Evolutionary conservation across 2,888 invertebrate genomes (phyloP), one percentile per base, ranked within the genome.

Genomic region (Malthinus seriepunctatus): DNA sequence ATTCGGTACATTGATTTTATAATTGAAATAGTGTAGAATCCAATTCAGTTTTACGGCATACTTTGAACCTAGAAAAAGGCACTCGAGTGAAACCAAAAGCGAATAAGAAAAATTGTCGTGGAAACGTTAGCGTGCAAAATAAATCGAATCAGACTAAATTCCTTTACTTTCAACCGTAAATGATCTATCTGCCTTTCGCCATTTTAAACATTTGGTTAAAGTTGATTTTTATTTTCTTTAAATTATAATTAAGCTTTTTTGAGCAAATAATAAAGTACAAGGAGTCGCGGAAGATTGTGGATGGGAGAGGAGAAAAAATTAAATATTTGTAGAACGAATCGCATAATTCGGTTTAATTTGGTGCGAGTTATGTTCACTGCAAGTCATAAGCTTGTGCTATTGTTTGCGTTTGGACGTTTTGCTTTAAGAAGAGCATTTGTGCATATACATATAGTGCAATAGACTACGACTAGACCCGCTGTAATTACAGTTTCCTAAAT

Each of bases 61-160:
- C 47, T 60, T 55, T 54, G 49, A 60, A 55, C 33, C 37, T 46
- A 49, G 50, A 60, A 61, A 57, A 64, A 64, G 58, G 57, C 69
- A 67, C 51, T 61, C 54, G 55, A 65, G 67, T 67, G 66, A 66
- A 69, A 66, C 64, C 62, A 65, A 67, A 69, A 69, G 63, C 63
- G 67, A 61, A 65, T 63, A 63, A 67, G 69, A 66, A 69, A 67
- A 62, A 63, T 64, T 56, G 63, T 56, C 65, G 61, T 56, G 63
- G 59, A 62, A 65, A 69, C 65, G 67, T 65, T 66, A 67, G 66
- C 67, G 67, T 65, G 67, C 67, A 67, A 70, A 68, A 70, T 69
- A 70, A 69, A 72, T 72, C 69, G 71, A 72, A 72, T 71, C 68
- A 67, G 63, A 62, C 66, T 68, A 68, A 70, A 70, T 69, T 72